Evolutionary conservation across 2,113 vertebrate species (phyloP), one percentile per base, ranked within the genome.

Genomic region (Microcebus lehilahytsara): DNA sequence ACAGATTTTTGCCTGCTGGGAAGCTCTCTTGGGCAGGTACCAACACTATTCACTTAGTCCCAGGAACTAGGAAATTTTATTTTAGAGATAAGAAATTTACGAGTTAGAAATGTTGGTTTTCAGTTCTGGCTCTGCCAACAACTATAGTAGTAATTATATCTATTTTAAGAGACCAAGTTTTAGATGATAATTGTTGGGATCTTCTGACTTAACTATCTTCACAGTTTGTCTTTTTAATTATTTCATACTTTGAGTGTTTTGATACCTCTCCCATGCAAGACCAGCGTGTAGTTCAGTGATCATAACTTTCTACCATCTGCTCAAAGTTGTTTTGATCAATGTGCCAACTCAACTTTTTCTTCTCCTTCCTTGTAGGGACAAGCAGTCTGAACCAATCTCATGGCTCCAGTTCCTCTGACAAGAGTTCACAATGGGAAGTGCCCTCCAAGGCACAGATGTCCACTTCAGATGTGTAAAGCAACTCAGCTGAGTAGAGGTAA

Each of bases 141-240:
- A 56, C 69, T 72, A 53, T 5, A 95, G 40, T 40, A 71, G 64
- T 66, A 87, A 92, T 58, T 58, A 69, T 58, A 4, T 83, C 58
- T 84, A 83, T 58, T 75, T 96, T 74, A 92, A 75, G 30, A 72
- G 34, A 87, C 69, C 46, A 62, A 58, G 32, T 85, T 91, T 85
- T 67, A 46, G 71, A 78, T 85, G 93, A 25, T 91, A 91, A 85
- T 40, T 78, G 19, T 69, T 91, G 40, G 27, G 20, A 51, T 91
- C 51, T 69, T 69, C 78, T 60, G 34, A 95, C 64, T 91, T 71
- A 94, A 22, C 56, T 66, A 4, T 53, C 56, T 94, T 83, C 56
- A 74, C 40, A 83, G 46, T n/a, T 79, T 91, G 71, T 91, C 71
- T 72, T 71, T 91, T 64, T 78, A 91, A 71, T 78, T 25, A 91